These are phyloP conservation scores for Epinotia ramella DNA, from an alignment of 2,888 invertebrate genomes.

Conservation along the genomic window DNA sequence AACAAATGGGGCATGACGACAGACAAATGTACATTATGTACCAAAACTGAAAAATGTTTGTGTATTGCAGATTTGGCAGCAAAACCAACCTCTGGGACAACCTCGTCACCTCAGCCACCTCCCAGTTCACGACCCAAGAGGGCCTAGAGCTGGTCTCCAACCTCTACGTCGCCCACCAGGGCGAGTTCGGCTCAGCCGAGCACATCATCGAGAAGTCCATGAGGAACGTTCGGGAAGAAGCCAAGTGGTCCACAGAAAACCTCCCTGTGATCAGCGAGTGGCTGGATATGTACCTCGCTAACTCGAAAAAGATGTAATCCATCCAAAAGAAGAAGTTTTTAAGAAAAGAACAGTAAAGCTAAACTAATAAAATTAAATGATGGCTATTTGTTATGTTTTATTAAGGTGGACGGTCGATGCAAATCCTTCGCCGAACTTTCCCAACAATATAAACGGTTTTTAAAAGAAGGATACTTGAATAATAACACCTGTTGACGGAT, in stretches of 20 bases:
- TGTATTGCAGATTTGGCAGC: constrained; percentile 84
- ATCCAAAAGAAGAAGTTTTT: not conserved
- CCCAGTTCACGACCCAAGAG: constrained; percentile 90
- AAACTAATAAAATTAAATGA: not conserved
- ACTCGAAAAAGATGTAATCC: constrained; percentile 45
- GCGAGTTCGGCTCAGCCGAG: constrained; percentile 90
- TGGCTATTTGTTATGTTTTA: not conserved
- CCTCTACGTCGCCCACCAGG: constrained; percentile 86
- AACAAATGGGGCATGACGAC: too few relatives aligned
- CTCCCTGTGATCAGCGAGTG: constrained; percentile 90
- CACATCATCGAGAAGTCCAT: constrained; percentile 90
- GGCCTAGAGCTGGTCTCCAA: constrained; percentile 89
- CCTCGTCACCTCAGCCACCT: constrained; percentile 90
- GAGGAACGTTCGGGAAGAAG: constrained; percentile 90
- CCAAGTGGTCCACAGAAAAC: constrained; percentile 91
- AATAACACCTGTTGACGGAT: too few relatives aligned
- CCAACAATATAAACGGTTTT: not conserved
- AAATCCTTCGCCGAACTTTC: not conserved
- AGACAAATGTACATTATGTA: too few relatives aligned
- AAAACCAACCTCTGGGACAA: constrained; percentile 91
- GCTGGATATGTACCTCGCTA: constrained; percentile 86
- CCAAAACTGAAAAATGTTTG: too few relatives aligned
- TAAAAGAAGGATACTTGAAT: too few relatives aligned
- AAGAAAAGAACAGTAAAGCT: too few relatives aligned
- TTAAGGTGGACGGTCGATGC: not conserved